phyloP scores from a whole-genome alignment of 2,888 invertebrate genomes.

The Oligia latruncula region DNA sequence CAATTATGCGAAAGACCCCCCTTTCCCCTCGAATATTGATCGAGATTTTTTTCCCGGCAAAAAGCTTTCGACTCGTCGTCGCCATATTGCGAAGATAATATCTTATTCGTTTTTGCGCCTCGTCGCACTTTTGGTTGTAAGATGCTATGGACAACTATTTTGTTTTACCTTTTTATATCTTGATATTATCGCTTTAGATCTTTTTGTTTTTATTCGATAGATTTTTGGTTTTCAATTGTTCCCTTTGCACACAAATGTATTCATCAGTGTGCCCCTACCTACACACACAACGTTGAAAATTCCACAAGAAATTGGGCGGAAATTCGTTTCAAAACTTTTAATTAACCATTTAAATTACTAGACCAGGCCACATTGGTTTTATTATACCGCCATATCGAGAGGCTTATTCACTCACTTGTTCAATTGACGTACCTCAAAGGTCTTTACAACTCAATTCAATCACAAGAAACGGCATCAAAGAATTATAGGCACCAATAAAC shows the following conservation, averaged over 20 bases:
- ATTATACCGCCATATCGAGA: conserved; percentile 42
- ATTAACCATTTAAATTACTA: conserved; percentile 53
- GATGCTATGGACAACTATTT: conserved; percentile 73
- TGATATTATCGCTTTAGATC: conserved; percentile 44
- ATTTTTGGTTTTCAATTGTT: conserved; percentile 23
- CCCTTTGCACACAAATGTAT: conserved; percentile 1
- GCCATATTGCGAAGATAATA: conserved; percentile 84
- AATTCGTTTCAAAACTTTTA: conserved; percentile 43
- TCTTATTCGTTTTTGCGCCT: conserved; percentile 79
- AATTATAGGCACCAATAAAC: conserved; percentile 67
- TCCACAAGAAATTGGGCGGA: conserved; percentile 14
- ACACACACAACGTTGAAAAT: conserved; percentile 5
- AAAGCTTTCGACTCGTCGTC: conserved; percentile 76
- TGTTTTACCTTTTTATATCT: conserved; percentile 59
- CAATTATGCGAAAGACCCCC: conserved; percentile 81
- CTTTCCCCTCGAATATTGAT: conserved; percentile 85
- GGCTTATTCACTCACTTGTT: conserved; percentile 54
- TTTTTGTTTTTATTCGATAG: conserved; percentile 51
- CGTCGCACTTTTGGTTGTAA: conserved; percentile 73
- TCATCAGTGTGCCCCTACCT: not conserved
- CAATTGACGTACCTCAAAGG: conserved; percentile 59
- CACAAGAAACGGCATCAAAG: conserved; percentile 65
- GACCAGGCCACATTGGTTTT: conserved; percentile 45
- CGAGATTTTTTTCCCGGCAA: conserved; percentile 82
- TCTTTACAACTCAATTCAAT: conserved; percentile 65